A percentile compares a stretch with the other conserved stretches of the same genome.
phyloP scores from a whole-genome alignment of 2,888 invertebrate genomes.

The Antheraea yamamai region DNA sequence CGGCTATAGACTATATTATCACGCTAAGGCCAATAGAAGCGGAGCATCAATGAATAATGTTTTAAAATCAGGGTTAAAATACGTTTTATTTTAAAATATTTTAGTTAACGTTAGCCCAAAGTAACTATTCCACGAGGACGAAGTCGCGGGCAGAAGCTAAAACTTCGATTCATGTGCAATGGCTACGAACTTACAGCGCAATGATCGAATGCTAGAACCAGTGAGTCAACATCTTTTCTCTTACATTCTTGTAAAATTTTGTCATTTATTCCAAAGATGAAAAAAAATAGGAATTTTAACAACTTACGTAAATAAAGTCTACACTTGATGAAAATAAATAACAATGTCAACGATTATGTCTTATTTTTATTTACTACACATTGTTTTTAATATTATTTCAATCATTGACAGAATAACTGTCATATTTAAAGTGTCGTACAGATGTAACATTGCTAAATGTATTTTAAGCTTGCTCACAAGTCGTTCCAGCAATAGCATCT shows the following conservation, averaged over 20 bases:
- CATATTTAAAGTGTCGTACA: background rate
- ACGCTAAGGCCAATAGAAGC: too few species aligned
- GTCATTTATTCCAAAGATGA: background rate
- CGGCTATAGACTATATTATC: too few species aligned
- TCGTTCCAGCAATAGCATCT: slow-evolving; percentile 81
- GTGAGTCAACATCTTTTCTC: too few species aligned
- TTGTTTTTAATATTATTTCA: background rate
- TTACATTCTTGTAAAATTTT: background rate
- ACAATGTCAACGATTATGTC: background rate
- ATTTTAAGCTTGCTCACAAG: slow-evolving; percentile 59
- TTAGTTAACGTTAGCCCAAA: too few species aligned
- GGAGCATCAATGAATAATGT: too few species aligned
- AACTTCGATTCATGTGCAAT: too few species aligned
- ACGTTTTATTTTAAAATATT: too few species aligned
- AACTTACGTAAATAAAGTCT: background rate
- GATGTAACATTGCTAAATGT: background rate
- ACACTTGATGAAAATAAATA: background rate
- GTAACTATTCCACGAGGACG: too few species aligned
- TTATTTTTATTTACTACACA: background rate
- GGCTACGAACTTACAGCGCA: background rate
- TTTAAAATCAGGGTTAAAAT: too few species aligned
- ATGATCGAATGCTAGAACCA: too few species aligned
- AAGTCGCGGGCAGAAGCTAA: too few species aligned
- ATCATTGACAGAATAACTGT: background rate
- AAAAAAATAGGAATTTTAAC: background rate